Evolutionary conservation across 2,888 invertebrate genomes (phyloP).

Genomic region (Hyles lineata): DNA sequence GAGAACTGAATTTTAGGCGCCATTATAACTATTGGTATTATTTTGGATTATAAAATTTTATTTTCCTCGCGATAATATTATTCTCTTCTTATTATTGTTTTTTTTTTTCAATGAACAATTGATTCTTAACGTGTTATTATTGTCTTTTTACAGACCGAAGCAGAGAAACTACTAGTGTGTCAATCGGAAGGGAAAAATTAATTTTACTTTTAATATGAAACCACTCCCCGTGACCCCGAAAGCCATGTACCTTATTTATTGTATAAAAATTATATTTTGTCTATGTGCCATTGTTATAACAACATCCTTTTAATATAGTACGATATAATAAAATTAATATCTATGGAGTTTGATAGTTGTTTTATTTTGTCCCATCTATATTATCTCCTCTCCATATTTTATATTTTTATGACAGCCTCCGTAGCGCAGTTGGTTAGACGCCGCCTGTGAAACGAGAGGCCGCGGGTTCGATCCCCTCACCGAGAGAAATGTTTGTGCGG

Average conservation of each 20-base stretch:
- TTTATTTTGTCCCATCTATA: not conserved
- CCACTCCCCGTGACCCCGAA: not conserved
- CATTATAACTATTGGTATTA: too few relatives aligned
- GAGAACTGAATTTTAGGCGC: too few relatives aligned
- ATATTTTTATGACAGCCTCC: too few relatives aligned
- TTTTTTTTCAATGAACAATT: not conserved
- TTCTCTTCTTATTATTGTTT: too few relatives aligned
- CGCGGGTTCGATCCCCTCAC: too few relatives aligned
- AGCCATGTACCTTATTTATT: conserved; percentile 22
- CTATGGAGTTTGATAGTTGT: not conserved
- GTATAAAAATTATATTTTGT: conserved; percentile 29
- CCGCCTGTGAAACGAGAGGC: too few relatives aligned
- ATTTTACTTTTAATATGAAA: conserved; percentile 12
- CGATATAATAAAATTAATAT: not conserved
- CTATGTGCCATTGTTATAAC: conserved; percentile 29
- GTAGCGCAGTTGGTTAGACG: too few relatives aligned
- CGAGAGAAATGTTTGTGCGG: too few relatives aligned
- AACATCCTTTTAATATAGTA: conserved; percentile 26
- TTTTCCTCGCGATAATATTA: too few relatives aligned
- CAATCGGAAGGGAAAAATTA: conserved; percentile 52
- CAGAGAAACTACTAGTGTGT: conserved; percentile 65
- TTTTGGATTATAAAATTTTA: too few relatives aligned
- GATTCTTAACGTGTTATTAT: not conserved
- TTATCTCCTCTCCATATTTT: too few relatives aligned
- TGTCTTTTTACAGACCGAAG: conserved; percentile 65